phyloP scores from a whole-genome alignment of 2,888 invertebrate genomes.

The Cataglyphis albicans region DNA sequence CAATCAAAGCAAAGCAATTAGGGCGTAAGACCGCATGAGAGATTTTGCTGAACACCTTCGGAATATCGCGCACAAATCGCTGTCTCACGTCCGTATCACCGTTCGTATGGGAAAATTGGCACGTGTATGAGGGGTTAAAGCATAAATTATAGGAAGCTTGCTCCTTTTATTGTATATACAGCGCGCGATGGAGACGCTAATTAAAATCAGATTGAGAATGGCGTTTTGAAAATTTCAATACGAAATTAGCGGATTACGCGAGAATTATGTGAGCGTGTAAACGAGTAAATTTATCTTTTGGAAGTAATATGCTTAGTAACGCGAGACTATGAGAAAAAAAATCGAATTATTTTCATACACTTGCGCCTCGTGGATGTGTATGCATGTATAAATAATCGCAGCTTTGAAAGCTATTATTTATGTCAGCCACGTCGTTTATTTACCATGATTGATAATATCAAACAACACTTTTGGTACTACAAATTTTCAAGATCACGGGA shows the following conservation, averaged over 20 bases:
- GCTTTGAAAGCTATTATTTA: slow-evolving; percentile 39
- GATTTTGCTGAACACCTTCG: slow-evolving; percentile 36
- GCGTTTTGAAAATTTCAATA: slow-evolving; percentile 26
- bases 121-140: neutral
- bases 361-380: neutral
- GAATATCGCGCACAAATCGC: slow-evolving; percentile 24
- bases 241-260: neutral
- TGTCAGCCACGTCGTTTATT: slow-evolving; percentile 33
- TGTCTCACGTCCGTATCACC: neutral
- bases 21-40: slow-evolving; percentile 30
- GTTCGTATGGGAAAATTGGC: neutral
- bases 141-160: slow-evolving; percentile 11
- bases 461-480: slow-evolving; percentile 22
- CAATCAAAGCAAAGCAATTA: slow-evolving; percentile 51
- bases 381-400: slow-evolving; percentile 45
- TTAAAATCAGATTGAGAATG: slow-evolving; percentile 26
- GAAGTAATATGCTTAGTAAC: slow-evolving; percentile 33
- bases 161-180: neutral
- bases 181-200: neutral
- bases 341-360: slow-evolving; percentile 42
- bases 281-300: slow-evolving; percentile 24
- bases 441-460: slow-evolving; percentile 14
- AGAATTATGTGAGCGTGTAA: slow-evolving; percentile 7
- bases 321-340: slow-evolving; percentile 21
- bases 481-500: slow-evolving; percentile 13